These are phyloP conservation scores for Apostichopus japonicus DNA, from an alignment of 35 echinoderm and acorn worm species.

Conservation along the genomic window DNA sequence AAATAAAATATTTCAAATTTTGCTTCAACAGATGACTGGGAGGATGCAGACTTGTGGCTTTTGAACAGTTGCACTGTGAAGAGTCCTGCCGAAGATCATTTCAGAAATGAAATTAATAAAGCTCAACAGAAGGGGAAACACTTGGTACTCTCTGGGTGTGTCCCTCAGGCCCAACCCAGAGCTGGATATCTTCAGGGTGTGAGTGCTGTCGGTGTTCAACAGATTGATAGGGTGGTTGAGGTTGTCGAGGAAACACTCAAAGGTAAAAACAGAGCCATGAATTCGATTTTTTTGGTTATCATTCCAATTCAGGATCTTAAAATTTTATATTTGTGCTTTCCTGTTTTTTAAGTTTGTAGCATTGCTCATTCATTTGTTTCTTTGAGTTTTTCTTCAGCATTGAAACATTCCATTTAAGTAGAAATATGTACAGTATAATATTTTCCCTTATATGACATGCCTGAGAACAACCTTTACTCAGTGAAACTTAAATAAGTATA, in stretches of 20 bases:
- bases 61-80: slow-evolving; percentile 99
- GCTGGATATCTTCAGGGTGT: slow-evolving; percentile 85
- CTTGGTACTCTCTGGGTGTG: slow-evolving; percentile 92
- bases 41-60: slow-evolving; percentile 93
- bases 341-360: too few relatives aligned
- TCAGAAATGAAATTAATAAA: slow-evolving; percentile 82
- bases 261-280: slow-evolving; percentile 54
- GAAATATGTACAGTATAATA: too few relatives aligned
- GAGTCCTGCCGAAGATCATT: slow-evolving; percentile 95
- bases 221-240: slow-evolving; percentile 96
- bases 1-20: neutral
- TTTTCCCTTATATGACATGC: too few relatives aligned
- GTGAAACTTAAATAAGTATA: too few relatives aligned
- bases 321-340: too few relatives aligned
- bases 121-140: slow-evolving; percentile 79
- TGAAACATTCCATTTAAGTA: too few relatives aligned
- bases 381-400: too few relatives aligned
- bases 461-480: too few relatives aligned
- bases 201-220: slow-evolving; percentile 93
- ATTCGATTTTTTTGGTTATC: too few relatives aligned
- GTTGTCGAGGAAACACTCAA: slow-evolving; percentile 98
- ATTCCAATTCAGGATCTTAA: too few relatives aligned
- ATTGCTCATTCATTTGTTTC: too few relatives aligned
- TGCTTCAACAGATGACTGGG: slow-evolving; percentile 60
- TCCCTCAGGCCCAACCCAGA: slow-evolving; percentile 93